Conservation (phyloP, 2,888 invertebrate genomes). For the Lysandra bellargus region DNA sequence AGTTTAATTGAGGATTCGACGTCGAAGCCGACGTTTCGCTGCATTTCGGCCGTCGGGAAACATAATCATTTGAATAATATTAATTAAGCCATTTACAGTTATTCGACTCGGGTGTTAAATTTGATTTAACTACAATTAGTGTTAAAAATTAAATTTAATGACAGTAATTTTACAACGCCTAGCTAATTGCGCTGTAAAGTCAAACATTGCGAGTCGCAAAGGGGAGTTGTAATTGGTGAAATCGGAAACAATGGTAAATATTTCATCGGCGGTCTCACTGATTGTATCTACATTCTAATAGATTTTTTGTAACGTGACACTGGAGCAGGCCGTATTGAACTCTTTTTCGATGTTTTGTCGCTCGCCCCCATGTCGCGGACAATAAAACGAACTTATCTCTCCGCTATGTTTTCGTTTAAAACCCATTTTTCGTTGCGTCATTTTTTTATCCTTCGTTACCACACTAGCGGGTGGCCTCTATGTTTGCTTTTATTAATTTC, state of each 20-base stretch:
- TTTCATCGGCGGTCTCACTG: slow-evolving; percentile 36
- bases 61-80: slow-evolving; percentile 23
- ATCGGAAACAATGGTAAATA: slow-evolving; percentile 28
- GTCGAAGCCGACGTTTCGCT: background rate
- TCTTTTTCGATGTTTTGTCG: slow-evolving; percentile 50
- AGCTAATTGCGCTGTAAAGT: slow-evolving; percentile 12
- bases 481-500: slow-evolving; percentile 39
- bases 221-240: slow-evolving; percentile 25
- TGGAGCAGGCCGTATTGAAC: slow-evolving; percentile 47
- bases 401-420: slow-evolving; percentile 68
- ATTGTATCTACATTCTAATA: slow-evolving; percentile 40
- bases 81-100: slow-evolving; percentile 24
- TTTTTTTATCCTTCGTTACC: slow-evolving; percentile 60
- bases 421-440: slow-evolving; percentile 59
- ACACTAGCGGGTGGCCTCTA: slow-evolving; percentile 42
- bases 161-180: background rate
- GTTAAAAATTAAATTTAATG: slow-evolving; percentile 19
- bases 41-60: slow-evolving; percentile 11
- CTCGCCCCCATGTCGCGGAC: slow-evolving; percentile 63
- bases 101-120: slow-evolving; percentile 8
- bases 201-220: background rate
- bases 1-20: slow-evolving; percentile 26
- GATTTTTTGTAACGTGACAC: slow-evolving; percentile 47
- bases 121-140: slow-evolving; percentile 21
- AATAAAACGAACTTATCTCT: slow-evolving; percentile 70